Base-by-base conservation (phyloP, 2,113 vertebrate species). In the Indicator indicator region DNA sequence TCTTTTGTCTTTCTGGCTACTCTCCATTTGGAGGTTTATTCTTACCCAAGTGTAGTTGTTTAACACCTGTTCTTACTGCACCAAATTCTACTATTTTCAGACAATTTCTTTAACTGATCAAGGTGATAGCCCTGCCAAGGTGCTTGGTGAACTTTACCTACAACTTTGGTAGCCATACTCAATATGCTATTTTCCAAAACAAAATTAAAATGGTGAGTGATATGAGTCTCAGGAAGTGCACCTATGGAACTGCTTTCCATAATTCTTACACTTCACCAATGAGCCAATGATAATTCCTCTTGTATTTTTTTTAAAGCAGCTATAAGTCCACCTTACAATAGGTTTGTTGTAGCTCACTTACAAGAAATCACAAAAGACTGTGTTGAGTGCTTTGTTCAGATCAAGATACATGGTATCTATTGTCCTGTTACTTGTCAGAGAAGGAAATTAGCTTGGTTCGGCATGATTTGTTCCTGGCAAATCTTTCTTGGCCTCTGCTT, bases 391-490 rank as follows among this genome's bases (percentile, higher is more conserved):
- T 65, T 81, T 52, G 6, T 75, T 83, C 48, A 78, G 93, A 58
- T 78, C 75, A 83, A 94, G 83, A 93, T 94, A 93, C 16, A 48
- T 71, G 83, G 3, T 88, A 93, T 72, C 86, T 93, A 68, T 83
- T 95, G 92, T 88, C 69, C 76, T 77, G 86, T 83, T 52, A 44
- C 86, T 93, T 90, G 92, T 90, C 86, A 71, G 62, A 89, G 83
- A 87, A 90, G 88, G 88, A 90, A 93, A 88, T 81, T 68, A 90
- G 88, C 88, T 83, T 83, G 56, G 46, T 71, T 77, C 10, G 1
- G 76, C 79, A 93, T 40, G 79, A 92, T 95, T 93, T 91, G 72
- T 94, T 96, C 95, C 92, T 88, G 88, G 65, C 76, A 88, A 94
- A 86, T 83, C 76, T 71, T 91, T 91, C 88, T 91, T 88, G 94